phyloP scores from a whole-genome alignment of 2,113 vertebrate species.

The Dromaius novaehollandiae region DNA sequence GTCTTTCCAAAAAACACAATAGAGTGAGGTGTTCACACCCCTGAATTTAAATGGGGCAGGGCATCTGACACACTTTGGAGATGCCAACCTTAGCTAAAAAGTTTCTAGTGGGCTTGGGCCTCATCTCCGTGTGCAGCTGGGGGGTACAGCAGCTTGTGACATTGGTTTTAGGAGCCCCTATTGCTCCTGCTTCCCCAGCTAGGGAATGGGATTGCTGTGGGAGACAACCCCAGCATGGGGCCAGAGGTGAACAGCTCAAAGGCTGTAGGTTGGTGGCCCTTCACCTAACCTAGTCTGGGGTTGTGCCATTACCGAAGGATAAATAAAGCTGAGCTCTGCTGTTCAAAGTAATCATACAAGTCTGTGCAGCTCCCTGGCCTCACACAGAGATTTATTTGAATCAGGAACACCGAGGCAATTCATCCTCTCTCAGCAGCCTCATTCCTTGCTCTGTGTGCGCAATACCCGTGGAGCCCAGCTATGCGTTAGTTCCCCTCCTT shows the following conservation, averaged over 20 bases:
- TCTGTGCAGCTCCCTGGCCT: background rate
- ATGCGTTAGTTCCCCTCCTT: background rate
- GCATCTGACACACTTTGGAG: background rate
- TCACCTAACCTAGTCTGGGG: background rate
- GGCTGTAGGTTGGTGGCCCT: background rate
- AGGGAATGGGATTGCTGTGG: background rate
- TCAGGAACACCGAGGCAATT: conserved; percentile 20
- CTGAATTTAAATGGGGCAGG: background rate
- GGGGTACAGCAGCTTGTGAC: background rate
- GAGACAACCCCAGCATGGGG: background rate
- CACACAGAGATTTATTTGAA: background rate
- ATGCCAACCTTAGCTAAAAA: background rate
- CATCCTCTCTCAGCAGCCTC: conserved; percentile 16
- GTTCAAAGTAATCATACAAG: background rate
- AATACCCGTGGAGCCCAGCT: background rate
- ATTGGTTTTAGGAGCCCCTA: background rate
- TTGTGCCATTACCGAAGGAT: background rate
- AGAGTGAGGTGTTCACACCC: background rate
- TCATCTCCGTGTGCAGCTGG: background rate
- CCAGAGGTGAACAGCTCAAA: background rate
- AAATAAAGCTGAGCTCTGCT: conserved; percentile 5
- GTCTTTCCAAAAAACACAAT: background rate
- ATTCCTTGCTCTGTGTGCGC: background rate
- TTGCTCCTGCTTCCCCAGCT: background rate
- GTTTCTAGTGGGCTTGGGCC: background rate